Conservation (phyloP, 2,113 vertebrate genomes). For the Marmota flaviventris region DNA sequence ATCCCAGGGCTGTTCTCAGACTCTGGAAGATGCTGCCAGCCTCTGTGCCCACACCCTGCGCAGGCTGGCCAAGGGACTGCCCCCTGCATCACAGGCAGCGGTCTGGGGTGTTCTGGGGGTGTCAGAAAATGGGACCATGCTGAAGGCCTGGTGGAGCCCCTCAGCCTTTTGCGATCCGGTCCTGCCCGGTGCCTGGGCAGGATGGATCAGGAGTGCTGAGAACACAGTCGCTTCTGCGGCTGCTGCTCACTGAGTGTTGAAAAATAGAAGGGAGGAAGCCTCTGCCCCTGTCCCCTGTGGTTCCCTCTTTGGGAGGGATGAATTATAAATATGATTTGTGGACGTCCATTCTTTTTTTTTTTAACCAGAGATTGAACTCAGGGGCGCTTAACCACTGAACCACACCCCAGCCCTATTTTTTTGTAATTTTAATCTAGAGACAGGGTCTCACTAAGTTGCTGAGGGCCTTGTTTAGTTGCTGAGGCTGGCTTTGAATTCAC, state of each 20-base stretch:
- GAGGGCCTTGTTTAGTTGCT: too few relatives aligned
- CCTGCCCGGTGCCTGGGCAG: not conserved
- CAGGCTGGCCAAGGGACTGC: not conserved
- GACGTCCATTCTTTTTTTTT: too few relatives aligned
- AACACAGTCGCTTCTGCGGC: not conserved
- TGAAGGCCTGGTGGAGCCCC: too few relatives aligned
- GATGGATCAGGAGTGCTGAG: not conserved
- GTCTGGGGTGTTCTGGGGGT: not conserved
- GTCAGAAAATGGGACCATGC: not conserved
- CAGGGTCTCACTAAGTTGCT: too few relatives aligned
- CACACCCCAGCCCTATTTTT: too few relatives aligned
- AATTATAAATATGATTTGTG: not conserved
- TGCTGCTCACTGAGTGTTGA: not conserved
- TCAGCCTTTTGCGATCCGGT: accelerated
- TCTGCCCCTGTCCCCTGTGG: not conserved
- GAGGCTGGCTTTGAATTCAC: too few relatives aligned
- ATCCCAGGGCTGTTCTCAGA: not conserved
- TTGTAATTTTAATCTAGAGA: too few relatives aligned
- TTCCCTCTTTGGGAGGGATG: not conserved
- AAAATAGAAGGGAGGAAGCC: not conserved
- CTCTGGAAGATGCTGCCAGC: not conserved
- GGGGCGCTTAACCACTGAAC: too few relatives aligned
- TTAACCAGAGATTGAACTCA: too few relatives aligned
- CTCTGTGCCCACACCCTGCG: not conserved
- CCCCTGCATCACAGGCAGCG: not conserved